Evolutionary conservation across 2,797 vertebrate genomes (phyloP).

Genomic region (Rhinoraja longicauda): DNA sequence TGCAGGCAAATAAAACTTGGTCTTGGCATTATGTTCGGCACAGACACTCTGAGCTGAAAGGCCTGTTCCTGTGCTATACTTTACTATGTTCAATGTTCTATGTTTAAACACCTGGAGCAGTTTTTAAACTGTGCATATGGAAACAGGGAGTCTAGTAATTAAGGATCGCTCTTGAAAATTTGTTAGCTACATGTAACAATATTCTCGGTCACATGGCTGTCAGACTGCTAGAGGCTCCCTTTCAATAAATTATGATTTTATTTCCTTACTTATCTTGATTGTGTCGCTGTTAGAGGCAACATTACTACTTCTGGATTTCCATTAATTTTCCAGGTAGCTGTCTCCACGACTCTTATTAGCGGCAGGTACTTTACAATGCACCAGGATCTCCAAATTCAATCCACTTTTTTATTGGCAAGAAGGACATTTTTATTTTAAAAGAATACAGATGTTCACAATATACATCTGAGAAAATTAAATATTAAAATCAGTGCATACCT

Average conservation of each 20-base stretch:
- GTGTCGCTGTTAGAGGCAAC: not conserved
- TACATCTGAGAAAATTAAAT: not conserved
- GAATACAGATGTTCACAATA: not conserved
- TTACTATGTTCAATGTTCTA: no score
- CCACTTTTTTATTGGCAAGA: not conserved
- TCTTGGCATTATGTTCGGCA: no score
- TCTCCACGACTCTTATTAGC: no score
- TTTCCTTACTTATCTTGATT: not conserved
- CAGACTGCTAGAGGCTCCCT: not conserved
- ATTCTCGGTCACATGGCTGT: not conserved
- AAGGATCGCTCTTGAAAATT: not conserved
- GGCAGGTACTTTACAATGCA: not conserved
- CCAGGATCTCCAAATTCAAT: not conserved
- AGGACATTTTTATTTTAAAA: not conserved
- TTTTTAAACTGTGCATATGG: not conserved
- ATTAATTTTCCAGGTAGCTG: not conserved
- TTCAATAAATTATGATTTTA: not conserved
- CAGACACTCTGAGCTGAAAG: no score
- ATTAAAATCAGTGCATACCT: not conserved
- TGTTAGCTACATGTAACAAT: not conserved
- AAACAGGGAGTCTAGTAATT: not conserved
- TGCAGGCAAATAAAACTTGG: no score
- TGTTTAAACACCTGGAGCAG: no score
- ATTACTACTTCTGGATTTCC: not conserved
- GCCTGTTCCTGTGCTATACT: no score